A percentile compares a stretch with the other conserved stretches of the same genome.
Conservation (phyloP, 2,797 vertebrate genomes). For the Echeneis naucrates region DNA sequence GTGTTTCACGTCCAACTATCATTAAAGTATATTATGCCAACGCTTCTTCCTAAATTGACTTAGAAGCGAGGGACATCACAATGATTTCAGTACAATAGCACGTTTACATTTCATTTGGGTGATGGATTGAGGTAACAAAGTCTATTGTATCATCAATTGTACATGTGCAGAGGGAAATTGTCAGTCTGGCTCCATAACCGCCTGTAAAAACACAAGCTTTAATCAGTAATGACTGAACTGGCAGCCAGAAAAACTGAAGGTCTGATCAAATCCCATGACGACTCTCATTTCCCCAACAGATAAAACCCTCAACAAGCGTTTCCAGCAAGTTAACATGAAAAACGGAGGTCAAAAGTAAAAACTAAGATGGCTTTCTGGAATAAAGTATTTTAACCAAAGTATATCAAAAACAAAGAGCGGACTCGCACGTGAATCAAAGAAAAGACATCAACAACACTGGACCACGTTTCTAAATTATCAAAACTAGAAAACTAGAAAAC, state of each 20-base stretch:
- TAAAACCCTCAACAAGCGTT: conserved; percentile 15
- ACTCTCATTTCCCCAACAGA: conserved; percentile 9
- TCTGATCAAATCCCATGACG: neutral
- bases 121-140: too few relatives aligned
- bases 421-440: neutral
- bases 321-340: neutral
- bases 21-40: too few relatives aligned
- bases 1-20: neutral
- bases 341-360: neutral
- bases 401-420: neutral
- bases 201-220: too few relatives aligned
- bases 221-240: too few relatives aligned
- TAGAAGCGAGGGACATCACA: too few relatives aligned
- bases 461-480: conserved; percentile 6
- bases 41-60: too few relatives aligned
- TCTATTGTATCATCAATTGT: too few relatives aligned
- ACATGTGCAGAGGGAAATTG: neutral
- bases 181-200: neutral
- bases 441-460: neutral
- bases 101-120: too few relatives aligned
- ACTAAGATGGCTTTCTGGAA: neutral
- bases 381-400: neutral
- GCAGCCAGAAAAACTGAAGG: neutral
- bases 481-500: too few relatives aligned
- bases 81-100: too few relatives aligned